Evolutionary conservation across 2,888 invertebrate species (phyloP).

Genomic region (Lampropteryx suffumata): DNA sequence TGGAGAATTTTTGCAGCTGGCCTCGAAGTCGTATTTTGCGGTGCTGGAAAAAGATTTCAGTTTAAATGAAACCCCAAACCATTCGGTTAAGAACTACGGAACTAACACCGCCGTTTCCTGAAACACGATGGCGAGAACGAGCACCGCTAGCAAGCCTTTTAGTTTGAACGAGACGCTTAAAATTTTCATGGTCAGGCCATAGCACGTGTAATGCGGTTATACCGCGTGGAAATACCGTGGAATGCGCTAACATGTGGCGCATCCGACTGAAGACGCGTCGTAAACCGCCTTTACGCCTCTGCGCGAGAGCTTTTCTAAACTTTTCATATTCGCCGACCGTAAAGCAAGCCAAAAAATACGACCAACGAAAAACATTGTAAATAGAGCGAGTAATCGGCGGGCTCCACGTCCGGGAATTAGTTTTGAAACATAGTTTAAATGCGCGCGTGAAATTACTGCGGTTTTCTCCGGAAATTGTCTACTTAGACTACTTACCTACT

Average conservation of each 20-base stretch:
- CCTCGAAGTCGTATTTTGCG: conserved; percentile 59
- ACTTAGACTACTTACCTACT: conserved; percentile 21
- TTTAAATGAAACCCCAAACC: conserved; percentile 50
- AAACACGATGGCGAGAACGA: conserved; percentile 40
- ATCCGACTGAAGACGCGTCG: conserved; percentile 78
- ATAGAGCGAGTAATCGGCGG: conserved; percentile 73
- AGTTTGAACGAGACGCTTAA: conserved; percentile 69
- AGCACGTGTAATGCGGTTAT: conserved; percentile 76
- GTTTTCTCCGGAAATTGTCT: conserved; percentile 40
- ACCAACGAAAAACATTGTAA: conserved; percentile 81
- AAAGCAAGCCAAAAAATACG: conserved; percentile 81
- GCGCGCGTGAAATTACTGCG: conserved; percentile 61
- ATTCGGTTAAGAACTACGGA: conserved; percentile 46
- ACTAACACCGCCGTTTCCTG: conserved; percentile 41
- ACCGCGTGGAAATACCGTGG: conserved; percentile 65
- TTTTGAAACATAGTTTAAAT: conserved; percentile 77
- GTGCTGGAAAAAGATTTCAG: conserved; percentile 59
- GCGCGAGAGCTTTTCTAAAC: conserved; percentile 76
- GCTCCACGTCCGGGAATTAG: conserved; percentile 64
- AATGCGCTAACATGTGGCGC: conserved; percentile 74
- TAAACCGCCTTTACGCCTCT: conserved; percentile 80
- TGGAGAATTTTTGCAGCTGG: conserved; percentile 71
- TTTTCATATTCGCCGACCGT: conserved; percentile 81
- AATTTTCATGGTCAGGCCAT: conserved; percentile 79
- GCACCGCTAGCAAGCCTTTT: conserved; percentile 50